Evolutionary conservation across 2,797 vertebrate genomes (phyloP), one percentile per base, ranked within the genome.

Genomic region (Microchirus variegatus): DNA sequence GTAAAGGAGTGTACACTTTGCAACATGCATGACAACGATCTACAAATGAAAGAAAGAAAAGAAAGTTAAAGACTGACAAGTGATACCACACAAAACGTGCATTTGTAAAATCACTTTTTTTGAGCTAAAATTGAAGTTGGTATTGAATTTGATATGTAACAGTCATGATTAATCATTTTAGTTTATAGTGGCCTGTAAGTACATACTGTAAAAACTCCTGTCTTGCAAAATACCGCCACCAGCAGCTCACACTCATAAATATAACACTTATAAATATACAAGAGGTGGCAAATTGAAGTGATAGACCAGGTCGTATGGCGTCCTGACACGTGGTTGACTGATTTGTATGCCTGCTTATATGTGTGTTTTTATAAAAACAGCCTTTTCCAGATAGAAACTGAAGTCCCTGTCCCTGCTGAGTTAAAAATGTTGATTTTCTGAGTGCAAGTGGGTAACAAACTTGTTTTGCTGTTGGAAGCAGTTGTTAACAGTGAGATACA

Each of bases 21-120:
- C 40, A 55, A 53, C 80, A 86, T 83, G 80, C 68, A 81, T 54
- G 74, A 57, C 40, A 44, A 66, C 72, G 85, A 42, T 11, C 40
- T 70, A 56, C 16, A 60, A 43, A 4, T 53, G 48, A 43, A 31
- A 6, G 52, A 15, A 55, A 43, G 10, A 51, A 46, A 18, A n/a
- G n/a, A n/a, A n/a, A n/a, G n/a, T n/a, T n/a, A n/a, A n/a, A n/a
- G n/a, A n/a, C n/a, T n/a, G n/a, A n/a, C n/a, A n/a, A 13, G 38
- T 12, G 31, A 6, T 6, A 31, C 31, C 31, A 31, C 31, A 31
- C 7, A 31, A 31, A 31, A 31, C 7, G 4, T 31, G 31, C 31
- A 42, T 40, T 40, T 40, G 2, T 6, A 6, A 13, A 3, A n/a
- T n/a, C 15, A 14, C 1, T 10, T 43, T 48, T 48, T 16, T 5